Base-by-base conservation (phyloP, 2,797 vertebrate species). In the Danio aesculapii region DNA sequence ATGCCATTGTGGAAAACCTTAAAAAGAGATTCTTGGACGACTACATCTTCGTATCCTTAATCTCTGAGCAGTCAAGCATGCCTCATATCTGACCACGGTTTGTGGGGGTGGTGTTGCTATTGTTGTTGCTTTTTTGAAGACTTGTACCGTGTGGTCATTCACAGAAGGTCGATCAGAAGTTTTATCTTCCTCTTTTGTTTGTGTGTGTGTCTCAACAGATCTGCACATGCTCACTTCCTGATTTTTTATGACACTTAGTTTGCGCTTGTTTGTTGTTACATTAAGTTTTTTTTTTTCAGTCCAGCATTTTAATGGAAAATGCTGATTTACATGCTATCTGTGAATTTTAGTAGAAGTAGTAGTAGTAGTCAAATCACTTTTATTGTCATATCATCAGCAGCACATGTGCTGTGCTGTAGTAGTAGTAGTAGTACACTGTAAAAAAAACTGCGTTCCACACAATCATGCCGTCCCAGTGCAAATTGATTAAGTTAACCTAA, bases 11-110 rank as follows among this genome's bases (percentile, higher is more conserved):
- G 89, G 95, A 96, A 74, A 99, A 99, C 88, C 96, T 99, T 41
- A 98, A 96, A 89, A 99, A 98, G 87, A 94, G 98, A 87, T 99
- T 95, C 88, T 92, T 97, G 96, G 98, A 99, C 0, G 98, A 99
- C 88, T 99, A 97, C 89, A 99, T 99, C 87, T 99, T 99, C 17
- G 97, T 97, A 99, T 96, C 97, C 96, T 94, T 91, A 16, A 62
- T 30, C 59, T 13, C 43, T 17, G 16, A 73, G 8, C 6, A 12
- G 41, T 63, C 5, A 41, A 2, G n/a, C 50, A 66, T 39, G 63
- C 16, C 59, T 66, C 50, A 46, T 12, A 47, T 5, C 12, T 74
- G 71, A 73, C 47, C 44, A 9, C 8, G 14, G 2, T 62, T 3
- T 57, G 49, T 55, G 7, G 3, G 17, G 2, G 49, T 3, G 53